These are phyloP conservation scores for Gallinago solitaria DNA, from an alignment of 2,797 vertebrate genomes.

Conservation along the genomic window DNA sequence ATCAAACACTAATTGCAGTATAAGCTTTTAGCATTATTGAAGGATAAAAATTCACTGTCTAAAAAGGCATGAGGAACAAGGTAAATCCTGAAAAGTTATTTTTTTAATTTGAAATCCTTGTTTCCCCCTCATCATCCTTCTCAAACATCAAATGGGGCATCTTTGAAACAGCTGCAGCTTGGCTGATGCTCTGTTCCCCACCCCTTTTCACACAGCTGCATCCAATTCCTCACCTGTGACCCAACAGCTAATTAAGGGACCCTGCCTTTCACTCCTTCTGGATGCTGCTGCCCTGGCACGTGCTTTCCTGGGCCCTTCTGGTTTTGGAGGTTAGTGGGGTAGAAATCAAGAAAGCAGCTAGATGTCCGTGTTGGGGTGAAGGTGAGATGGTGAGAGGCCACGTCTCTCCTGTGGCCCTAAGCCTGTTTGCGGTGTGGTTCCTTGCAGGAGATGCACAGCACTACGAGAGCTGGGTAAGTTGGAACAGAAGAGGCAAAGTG, in stretches of 20 bases:
- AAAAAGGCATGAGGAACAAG: neutral
- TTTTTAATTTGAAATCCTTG: neutral
- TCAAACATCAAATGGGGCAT: neutral
- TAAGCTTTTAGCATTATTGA: neutral
- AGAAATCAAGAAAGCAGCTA: neutral
- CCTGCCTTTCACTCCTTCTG: accelerated
- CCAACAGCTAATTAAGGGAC: neutral
- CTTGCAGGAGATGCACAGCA: accelerated
- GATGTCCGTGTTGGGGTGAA: accelerated
- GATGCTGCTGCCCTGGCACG: accelerated
- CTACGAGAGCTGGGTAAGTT: neutral
- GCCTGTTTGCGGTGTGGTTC: neutral
- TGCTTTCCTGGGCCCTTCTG: neutral
- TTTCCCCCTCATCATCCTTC: neutral
- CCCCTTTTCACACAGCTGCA: neutral
- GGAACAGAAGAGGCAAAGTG: neutral
- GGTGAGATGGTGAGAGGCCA: accelerated
- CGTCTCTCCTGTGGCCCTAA: neutral
- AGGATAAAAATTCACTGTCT: neutral
- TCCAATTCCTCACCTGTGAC: neutral
- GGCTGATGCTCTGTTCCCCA: neutral
- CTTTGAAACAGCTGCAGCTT: neutral
- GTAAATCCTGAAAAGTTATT: neutral
- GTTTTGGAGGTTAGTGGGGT: neutral
- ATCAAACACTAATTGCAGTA: neutral